Percentiles rank a stretch among this genome's conserved stretches.
phyloP scores from a whole-genome alignment of 2,888 invertebrate genomes.

The Acleris laterana region DNA sequence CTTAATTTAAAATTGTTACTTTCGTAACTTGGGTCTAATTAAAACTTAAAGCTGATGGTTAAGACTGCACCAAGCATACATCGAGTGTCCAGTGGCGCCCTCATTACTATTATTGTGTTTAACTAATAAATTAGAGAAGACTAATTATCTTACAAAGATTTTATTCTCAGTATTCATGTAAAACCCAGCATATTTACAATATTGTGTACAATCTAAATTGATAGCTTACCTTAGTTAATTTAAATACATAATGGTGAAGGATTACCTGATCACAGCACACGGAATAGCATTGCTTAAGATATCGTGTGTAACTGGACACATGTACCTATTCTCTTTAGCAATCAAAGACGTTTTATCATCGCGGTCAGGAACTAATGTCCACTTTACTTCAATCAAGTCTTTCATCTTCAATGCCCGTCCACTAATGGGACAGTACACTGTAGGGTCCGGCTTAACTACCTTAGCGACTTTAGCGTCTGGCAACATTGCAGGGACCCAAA shows the following conservation, averaged over 20 bases:
- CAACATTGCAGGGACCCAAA: conserved; percentile 98
- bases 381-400: conserved; percentile 96
- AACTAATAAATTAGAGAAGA: no score
- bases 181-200: no score
- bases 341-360: conserved; percentile 94
- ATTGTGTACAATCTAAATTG: no score
- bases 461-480: conserved; percentile 91
- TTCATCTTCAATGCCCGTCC: conserved; percentile 94
- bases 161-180: no score
- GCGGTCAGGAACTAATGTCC: conserved; percentile 95
- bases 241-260: not conserved
- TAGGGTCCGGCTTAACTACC: conserved; percentile 71
- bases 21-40: no score
- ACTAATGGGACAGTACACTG: conserved; percentile 75
- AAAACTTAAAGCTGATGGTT: no score
- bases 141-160: no score
- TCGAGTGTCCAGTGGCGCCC: no score
- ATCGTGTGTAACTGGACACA: conserved; percentile 99
- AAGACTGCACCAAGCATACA: no score
- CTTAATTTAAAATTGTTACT: no score
- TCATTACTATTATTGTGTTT: no score
- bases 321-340: conserved; percentile 95
- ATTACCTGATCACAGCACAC: conserved; percentile 92
- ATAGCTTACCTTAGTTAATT: not conserved
- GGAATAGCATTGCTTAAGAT: conserved; percentile 97